Base-by-base conservation (phyloP, 2,888 invertebrate species). In the Acanthosepion pharaonis region DNA sequence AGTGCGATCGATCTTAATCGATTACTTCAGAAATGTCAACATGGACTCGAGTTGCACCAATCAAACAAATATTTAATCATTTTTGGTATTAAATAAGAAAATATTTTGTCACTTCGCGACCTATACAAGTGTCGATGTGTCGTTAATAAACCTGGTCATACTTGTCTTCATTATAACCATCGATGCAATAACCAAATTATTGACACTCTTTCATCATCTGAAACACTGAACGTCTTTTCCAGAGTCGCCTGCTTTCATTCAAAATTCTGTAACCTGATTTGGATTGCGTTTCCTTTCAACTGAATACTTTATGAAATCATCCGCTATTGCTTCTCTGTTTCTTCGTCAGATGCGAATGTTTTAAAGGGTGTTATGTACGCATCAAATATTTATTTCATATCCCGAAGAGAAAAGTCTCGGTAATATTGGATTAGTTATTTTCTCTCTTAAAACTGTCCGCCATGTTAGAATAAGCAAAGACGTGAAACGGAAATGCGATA, bases 311-410 rank as follows among this genome's bases (percentile, higher is more conserved):
- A 33, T 78, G 11, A 15, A 78, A 78, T 78, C 78, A n/a, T 33
- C 78, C n/a, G n/a, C 78, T 5, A n/a, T 18, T 5, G 15, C 78
- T n/a, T 78, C 78, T 9, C 78, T 15, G 9, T n/a, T 78, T n/a
- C 78, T 78, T 4, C 78, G n/a, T 15, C n/a, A n/a, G 78, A n/a
- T n/a, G 78, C 5, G 11, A 78, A 78, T 4, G 15, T n/a, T 78
- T 78, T 33, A 33, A 33, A 78, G 33, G 78, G 78, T 78, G 78
- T 78, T n/a, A 78, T 78, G n/a, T n/a, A 15, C 33, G 11, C n/a
- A 78, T 78, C 78, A 78, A 78, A 78, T 78, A 78, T 78, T 78
- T 78, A 78, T 78, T 78, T 33, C 78, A 15, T 78, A 78, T 78
- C 78, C 78, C 3, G n/a, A 33, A 78, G 78, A 78, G n/a, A n/a